These are phyloP conservation scores for Panthera uncia DNA, from an alignment of 2,113 vertebrate species.

Conservation along the genomic window DNA sequence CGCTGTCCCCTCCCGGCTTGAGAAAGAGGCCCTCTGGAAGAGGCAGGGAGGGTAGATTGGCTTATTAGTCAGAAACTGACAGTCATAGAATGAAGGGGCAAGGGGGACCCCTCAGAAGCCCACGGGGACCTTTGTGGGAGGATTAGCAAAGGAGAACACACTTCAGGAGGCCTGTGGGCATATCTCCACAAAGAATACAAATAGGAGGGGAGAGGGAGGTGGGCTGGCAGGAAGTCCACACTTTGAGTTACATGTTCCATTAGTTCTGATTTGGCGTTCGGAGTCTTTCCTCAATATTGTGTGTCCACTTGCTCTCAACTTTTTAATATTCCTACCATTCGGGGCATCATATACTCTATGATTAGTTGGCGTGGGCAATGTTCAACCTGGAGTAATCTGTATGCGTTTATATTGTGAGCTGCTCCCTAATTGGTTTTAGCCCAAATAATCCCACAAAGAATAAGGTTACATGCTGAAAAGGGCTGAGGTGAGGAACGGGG, in stretches of 20 bases:
- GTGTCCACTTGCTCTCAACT: slow-evolving; percentile 79
- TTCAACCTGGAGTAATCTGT: slow-evolving; percentile 87
- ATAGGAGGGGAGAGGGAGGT: background rate
- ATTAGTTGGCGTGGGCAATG: slow-evolving; percentile 83
- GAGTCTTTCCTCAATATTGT: slow-evolving; percentile 75
- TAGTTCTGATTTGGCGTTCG: slow-evolving; percentile 79
- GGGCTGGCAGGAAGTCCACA: slow-evolving; percentile 64
- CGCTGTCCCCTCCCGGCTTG: slow-evolving; percentile 41
- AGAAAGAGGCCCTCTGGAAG: slow-evolving; percentile 59
- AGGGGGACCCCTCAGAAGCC: slow-evolving; percentile 70
- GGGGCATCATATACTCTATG: slow-evolving; percentile 82
- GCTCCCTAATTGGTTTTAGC: slow-evolving; percentile 88
- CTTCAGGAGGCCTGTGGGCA: slow-evolving; percentile 79
- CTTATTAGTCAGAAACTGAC: slow-evolving; percentile 74
- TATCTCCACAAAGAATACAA: slow-evolving; percentile 74
- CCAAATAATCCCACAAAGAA: slow-evolving; percentile 88
- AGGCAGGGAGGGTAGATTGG: slow-evolving; percentile 14
- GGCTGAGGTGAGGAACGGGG: slow-evolving; percentile 85
- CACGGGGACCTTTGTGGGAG: slow-evolving; percentile 75
- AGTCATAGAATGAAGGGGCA: slow-evolving; percentile 71
- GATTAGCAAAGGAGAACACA: slow-evolving; percentile 72
- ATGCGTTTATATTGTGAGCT: slow-evolving; percentile 86
- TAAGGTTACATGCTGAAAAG: slow-evolving; percentile 88
- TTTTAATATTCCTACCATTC: slow-evolving; percentile 86
- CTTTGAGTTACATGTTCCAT: slow-evolving; percentile 80